A percentile compares a stretch with the other conserved stretches of the same genome.
phyloP scores from a whole-genome alignment of 2,888 invertebrate genomes.

The Scaptomyza flava region DNA sequence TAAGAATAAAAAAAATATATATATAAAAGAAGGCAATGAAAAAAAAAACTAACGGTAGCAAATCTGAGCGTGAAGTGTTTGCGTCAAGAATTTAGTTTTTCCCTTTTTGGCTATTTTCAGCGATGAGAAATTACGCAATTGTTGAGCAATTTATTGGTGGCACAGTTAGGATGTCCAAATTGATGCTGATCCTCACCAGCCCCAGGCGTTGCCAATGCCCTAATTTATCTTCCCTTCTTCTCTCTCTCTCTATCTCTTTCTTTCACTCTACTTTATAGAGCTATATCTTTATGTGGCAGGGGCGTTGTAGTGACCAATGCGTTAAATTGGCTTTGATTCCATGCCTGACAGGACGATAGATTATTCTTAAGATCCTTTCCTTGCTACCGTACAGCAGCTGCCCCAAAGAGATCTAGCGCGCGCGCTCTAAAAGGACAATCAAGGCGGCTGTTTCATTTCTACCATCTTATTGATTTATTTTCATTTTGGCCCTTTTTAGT shows the following conservation, averaged over 20 bases:
- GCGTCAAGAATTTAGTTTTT: slow-evolving; percentile 25
- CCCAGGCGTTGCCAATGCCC: slow-evolving; percentile 52
- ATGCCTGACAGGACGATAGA: slow-evolving; percentile 58
- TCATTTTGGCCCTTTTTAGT: slow-evolving; percentile 18
- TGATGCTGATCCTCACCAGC: slow-evolving; percentile 14
- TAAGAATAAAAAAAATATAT: slow-evolving; percentile 31
- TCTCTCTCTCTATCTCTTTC: neutral
- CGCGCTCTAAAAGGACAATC: slow-evolving; percentile 22
- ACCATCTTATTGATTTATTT: slow-evolving; percentile 67
- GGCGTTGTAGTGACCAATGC: slow-evolving; percentile 72
- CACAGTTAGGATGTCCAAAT: slow-evolving; percentile 13
- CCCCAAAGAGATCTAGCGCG: slow-evolving; percentile 26
- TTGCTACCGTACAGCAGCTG: slow-evolving; percentile 19
- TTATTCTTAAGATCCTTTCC: slow-evolving; percentile 49
- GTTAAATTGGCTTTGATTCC: slow-evolving; percentile 73
- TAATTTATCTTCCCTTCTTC: slow-evolving; percentile 66
- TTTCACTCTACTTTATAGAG: neutral
- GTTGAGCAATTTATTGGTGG: slow-evolving; percentile 79
- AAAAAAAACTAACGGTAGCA: slow-evolving; percentile 40
- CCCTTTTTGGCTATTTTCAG: slow-evolving; percentile 40
- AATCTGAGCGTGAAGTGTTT: slow-evolving; percentile 54
- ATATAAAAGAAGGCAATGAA: slow-evolving; percentile 12
- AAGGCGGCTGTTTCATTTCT: slow-evolving; percentile 16
- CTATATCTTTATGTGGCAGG: slow-evolving; percentile 23
- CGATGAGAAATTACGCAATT: slow-evolving; percentile 78